Conservation (phyloP, 2,888 invertebrate species). For the Drosophila algonquin region DNA sequence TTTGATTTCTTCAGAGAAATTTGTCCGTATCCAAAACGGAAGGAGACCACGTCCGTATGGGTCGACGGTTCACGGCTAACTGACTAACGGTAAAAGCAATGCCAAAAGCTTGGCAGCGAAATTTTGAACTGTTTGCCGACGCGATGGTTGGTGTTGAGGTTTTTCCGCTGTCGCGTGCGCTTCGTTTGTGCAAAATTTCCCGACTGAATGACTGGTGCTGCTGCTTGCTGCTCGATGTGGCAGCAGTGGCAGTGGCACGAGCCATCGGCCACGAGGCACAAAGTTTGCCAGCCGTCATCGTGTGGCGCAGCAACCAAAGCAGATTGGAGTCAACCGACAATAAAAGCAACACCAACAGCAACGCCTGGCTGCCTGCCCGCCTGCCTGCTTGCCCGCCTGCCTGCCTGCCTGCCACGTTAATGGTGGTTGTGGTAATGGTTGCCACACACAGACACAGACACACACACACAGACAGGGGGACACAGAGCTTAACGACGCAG, state of each 20-base stretch:
- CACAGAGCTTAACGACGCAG: constrained; percentile 71
- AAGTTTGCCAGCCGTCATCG: constrained; percentile 51
- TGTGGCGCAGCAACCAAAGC: constrained; percentile 79
- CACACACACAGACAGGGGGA: constrained; percentile 23
- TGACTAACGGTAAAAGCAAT: constrained; percentile 57
- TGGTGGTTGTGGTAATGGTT: constrained; percentile 79
- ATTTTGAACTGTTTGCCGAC: constrained; percentile 54
- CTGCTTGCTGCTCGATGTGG: constrained; percentile 19
- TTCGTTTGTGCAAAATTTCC: constrained; percentile 67
- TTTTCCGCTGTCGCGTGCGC: constrained; percentile 54
- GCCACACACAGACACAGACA: constrained; percentile 53
- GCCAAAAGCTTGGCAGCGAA: constrained; percentile 59
- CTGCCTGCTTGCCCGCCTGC: constrained; percentile 59
- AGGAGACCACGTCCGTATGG: constrained; percentile 51
- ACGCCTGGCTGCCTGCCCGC: constrained; percentile 61
- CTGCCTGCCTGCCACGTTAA: constrained; percentile 75
- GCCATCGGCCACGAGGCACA: constrained; percentile 28
- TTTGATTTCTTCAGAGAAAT: background rate
- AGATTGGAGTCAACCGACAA: constrained; percentile 81
- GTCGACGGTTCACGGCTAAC: constrained; percentile 61
- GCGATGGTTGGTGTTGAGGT: constrained; percentile 21
- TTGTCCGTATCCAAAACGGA: constrained; percentile 3
- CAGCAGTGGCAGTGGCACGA: constrained; percentile 38
- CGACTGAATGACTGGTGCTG: constrained; percentile 68
- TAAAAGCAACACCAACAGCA: constrained; percentile 74